Evolutionary conservation across 2,888 invertebrate genomes (phyloP).

Genomic region (Drosophila meridiana): DNA sequence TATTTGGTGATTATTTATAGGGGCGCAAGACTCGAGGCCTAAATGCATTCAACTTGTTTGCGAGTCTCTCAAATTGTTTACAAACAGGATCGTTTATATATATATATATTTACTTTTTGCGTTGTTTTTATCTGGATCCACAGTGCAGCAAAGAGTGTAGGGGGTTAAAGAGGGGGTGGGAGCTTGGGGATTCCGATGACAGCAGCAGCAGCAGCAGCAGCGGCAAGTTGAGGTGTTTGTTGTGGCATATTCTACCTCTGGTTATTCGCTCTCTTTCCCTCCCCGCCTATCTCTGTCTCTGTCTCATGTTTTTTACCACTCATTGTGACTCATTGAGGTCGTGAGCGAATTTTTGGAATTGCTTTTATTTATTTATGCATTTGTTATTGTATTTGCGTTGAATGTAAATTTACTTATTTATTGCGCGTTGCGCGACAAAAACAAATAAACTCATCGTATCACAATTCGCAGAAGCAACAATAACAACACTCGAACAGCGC

Average conservation of each 20-base stretch:
- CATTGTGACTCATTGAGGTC: conserved; percentile 72
- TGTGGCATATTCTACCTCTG: conserved; percentile 50
- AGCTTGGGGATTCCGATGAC: conserved; percentile 5
- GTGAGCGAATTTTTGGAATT: conserved; percentile 80
- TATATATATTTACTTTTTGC: neutral
- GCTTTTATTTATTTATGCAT: conserved; percentile 78
- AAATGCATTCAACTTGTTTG: conserved; percentile 23
- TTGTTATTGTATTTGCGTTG: conserved; percentile 73
- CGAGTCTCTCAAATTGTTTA: conserved; percentile 33
- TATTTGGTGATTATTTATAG: conserved; percentile 31
- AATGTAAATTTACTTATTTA: conserved; percentile 75
- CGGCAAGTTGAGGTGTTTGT: conserved; percentile 33
- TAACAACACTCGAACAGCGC: neutral
- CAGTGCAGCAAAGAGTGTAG: neutral
- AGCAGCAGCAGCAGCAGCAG: conserved; percentile 11
- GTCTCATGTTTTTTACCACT: conserved; percentile 14
- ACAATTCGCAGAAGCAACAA: conserved; percentile 65
- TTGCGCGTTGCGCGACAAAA: conserved; percentile 56
- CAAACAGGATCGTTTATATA: conserved; percentile 18
- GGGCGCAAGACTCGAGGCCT: neutral
- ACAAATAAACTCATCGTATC: conserved; percentile 58
- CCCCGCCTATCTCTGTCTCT: neutral
- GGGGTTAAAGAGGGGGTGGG: no score
- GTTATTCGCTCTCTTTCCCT: neutral
- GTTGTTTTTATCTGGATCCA: neutral